Percentiles rank a stretch among this genome's conserved stretches.
Conservation (phyloP, 2,113 vertebrate genomes). For the Grammatotria lemairii region DNA sequence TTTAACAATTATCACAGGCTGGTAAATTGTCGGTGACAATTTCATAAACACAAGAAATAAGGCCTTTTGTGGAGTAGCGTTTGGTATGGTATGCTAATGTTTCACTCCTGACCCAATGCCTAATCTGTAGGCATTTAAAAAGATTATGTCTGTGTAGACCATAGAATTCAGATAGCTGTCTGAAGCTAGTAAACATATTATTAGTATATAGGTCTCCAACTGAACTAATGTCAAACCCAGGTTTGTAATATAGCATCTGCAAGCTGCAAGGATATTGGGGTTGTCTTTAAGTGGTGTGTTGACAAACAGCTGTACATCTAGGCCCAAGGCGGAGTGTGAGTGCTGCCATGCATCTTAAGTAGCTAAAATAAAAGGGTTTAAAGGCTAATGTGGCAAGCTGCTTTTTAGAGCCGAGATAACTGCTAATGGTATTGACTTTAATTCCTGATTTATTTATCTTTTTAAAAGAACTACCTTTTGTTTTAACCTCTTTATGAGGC, state of each 20-base stretch:
- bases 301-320: neutral
- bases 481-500: neutral
- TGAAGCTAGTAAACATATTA: neutral
- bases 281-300: neutral
- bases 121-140: neutral
- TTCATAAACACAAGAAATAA: neutral
- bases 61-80: neutral
- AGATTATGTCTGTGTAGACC: rapidly evolving
- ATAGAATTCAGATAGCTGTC: neutral
- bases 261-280: neutral
- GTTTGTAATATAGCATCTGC: neutral
- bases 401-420: neutral
- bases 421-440: neutral
- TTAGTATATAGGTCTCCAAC: neutral
- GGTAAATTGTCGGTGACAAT: neutral
- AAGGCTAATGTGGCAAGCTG: neutral
- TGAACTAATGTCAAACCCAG: neutral
- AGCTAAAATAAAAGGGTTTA: neutral
- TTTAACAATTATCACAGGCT: neutral
- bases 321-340: rapidly evolving
- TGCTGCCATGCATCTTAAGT: neutral
- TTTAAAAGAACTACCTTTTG: neutral
- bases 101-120: rapidly evolving
- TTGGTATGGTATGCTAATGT: neutral
- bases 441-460: neutral